Base-by-base conservation (phyloP, 2,797 vertebrate genomes). In the Pipistrellus nathusii region DNA sequence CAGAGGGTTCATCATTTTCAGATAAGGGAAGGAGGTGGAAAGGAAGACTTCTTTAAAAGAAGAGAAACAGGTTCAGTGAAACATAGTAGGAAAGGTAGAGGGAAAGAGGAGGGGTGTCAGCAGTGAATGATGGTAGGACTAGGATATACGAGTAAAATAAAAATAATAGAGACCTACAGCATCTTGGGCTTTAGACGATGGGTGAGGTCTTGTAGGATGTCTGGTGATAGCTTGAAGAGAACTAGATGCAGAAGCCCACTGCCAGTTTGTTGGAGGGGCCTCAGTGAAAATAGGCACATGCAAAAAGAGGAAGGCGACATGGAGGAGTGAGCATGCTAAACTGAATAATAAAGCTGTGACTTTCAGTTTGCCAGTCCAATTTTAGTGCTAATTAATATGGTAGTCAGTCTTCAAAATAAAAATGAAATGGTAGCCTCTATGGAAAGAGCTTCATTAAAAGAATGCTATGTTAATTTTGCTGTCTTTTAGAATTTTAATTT, bases 41-140 rank as follows among this genome's bases (percentile, higher is more conserved):
- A 71, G 23, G 44, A 90, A 75, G 11, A 94, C 35, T 59, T 93
- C 10, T 89, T 89, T 55, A 27, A 86, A 90, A 86, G 30, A 88
- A n/a, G 72, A 68, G 59, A 75, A 82, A 66, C 48, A 27, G 44
- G 3, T 69, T 90, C 64, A 6, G 0, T 51, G 62, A 66, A 89
- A 53, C 64, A 14, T 8, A 88, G 2, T 68, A 69, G 4, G 23
- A 55, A 92, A 77, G 17, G 9, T 35, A 69, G 48, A 30, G 8
- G 3, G 21, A 75, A 17, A 32, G 23, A 25, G 68, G 20, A 32
- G 62, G 17, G 51, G 8, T 17, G 30, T 30, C 66, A 64, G 15
- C 14, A 57, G 38, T 85, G 46, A 77, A 76, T 38, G 46, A 44
- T 88, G 38, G 72, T 15, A 35, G 51, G 46, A 57, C 13, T 44